A percentile compares a stretch with the other conserved stretches of the same genome.
Evolutionary conservation across 2,888 invertebrate species (phyloP).

Genomic region (Agrochola macilenta): DNA sequence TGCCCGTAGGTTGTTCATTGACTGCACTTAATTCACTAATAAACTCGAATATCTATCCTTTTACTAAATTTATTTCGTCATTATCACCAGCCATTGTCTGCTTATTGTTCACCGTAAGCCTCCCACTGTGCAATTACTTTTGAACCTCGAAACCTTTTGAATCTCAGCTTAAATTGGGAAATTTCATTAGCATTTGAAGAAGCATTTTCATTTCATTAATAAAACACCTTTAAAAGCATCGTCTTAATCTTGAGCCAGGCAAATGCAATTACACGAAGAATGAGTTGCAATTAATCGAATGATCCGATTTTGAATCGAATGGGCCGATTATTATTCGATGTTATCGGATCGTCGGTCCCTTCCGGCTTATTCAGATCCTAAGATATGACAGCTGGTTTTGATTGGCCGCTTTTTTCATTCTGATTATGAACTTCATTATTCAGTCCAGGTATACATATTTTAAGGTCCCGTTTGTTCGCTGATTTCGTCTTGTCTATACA

Average conservation of each 20-base stretch:
- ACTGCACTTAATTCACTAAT: conserved; percentile 31
- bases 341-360: conserved; percentile 41
- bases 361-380: conserved; percentile 30
- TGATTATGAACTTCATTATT: conserved; percentile 40
- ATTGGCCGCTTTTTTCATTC: conserved; percentile 32
- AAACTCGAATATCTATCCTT: conserved; percentile 44
- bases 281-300: conserved; percentile 46
- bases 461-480: conserved; percentile 8
- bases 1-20: conserved; percentile 20
- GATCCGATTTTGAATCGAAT: conserved; percentile 33
- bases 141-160: conserved; percentile 40
- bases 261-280: conserved; percentile 41
- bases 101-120: conserved; percentile 53
- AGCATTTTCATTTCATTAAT: conserved; percentile 66
- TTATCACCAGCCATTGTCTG: conserved; percentile 48
- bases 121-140: conserved; percentile 54
- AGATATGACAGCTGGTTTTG: conserved; percentile 26
- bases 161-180: conserved; percentile 55
- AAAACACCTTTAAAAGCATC: conserved; percentile 68
- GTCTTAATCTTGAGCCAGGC: conserved; percentile 47
- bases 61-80: conserved; percentile 48
- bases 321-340: conserved; percentile 49
- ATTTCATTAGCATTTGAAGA: conserved; percentile 68
- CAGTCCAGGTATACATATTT: conserved; percentile 7
- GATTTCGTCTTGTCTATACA: conserved; percentile 15